Base-by-base conservation (phyloP, 1,140 invertebrate species). In the Euglossa dilemma region DNA sequence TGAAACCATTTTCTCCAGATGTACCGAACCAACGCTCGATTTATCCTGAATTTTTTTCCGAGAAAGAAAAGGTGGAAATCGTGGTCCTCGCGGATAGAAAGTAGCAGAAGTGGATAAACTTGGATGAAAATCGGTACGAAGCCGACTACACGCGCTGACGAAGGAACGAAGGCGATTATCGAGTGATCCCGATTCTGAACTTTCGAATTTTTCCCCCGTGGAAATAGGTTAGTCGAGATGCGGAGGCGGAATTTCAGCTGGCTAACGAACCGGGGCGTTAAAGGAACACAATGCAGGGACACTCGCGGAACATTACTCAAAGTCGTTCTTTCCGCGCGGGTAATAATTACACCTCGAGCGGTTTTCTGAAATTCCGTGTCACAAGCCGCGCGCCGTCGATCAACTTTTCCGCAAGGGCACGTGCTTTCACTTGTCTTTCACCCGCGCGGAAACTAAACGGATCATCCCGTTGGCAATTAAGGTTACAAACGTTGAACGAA, bases 391-490 rank as follows among this genome's bases (percentile, higher is more conserved):
- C 9, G n/a, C n/a, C 45, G 66, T 18, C n/a, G 18, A 70, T 70
- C 45, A 50, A 52, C 18, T 70, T 70, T 70, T 70, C 47, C 45
- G n/a, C 47, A 45, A 69, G 66, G 43, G 66, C 66, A n/a, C 25
- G 25, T n/a, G n/a, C 45, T 70, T 52, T 70, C 69, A 20, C 69
- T 70, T 52, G 18, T 52, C 47, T 70, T 52, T 70, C 69, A 28
- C 47, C 16, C 18, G 47, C n/a, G 18, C 20, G 25, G 4, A 52
- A 70, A 52, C 25, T 28, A 52, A 52, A 50, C 6, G 50, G 45
- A 70, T 70, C n/a, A 28, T 52, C 25, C 52, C 20, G 52, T 28
- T 18, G 16, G 45, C 18, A 52, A 70, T 70, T 70, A 70, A 70
- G 69, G 47, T 70, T 70, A 70, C 69, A 18, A 36, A 61, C 11